These are phyloP conservation scores for Palythoa grandiflora DNA, from an alignment of 92 coral and sea anemone species.

Conservation along the genomic window DNA sequence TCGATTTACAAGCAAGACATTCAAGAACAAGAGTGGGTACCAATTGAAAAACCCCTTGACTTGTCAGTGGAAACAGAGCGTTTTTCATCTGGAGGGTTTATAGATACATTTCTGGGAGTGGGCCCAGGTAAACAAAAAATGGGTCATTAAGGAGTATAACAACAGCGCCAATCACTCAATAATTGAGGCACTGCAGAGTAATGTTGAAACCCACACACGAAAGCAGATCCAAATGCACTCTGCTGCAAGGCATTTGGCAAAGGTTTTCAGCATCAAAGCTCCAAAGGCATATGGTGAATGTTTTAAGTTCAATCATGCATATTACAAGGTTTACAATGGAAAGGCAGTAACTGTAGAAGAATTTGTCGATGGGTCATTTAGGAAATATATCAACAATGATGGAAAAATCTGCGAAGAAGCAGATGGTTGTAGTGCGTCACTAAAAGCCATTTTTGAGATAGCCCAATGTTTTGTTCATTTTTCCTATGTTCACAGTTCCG, in stretches of 20 bases:
- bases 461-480: conserved; percentile 52
- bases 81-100: conserved; percentile 58
- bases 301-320: conserved; percentile 50
- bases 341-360: conserved; percentile 56
- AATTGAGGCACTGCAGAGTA: conserved; percentile 11
- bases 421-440: conserved; percentile 19
- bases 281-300: conserved; percentile 56
- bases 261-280: conserved; percentile 41
- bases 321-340: conserved; percentile 39
- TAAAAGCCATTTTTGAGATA: conserved; percentile 42
- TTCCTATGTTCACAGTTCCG: conserved; percentile 36
- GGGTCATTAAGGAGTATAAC: conserved; percentile 62
- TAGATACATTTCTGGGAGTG: conserved; percentile 55
- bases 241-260: conserved; percentile 63
- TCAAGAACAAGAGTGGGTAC: conserved; percentile 54
- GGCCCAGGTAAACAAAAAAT: conserved; percentile 36
- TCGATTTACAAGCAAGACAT: neutral
- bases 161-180: conserved; percentile 36
- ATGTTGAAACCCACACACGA: conserved; percentile 48
- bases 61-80: conserved; percentile 57
- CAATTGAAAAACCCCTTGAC: conserved; percentile 27
- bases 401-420: conserved; percentile 48
- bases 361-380: conserved; percentile 59
- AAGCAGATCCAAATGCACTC: conserved; percentile 63
- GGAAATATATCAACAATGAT: conserved; percentile 56